Percentiles rank a stretch among this genome's conserved stretches.
These are phyloP conservation scores for Latheticus oryzae DNA, from an alignment of 2,888 invertebrate species.

Conservation along the genomic window DNA sequence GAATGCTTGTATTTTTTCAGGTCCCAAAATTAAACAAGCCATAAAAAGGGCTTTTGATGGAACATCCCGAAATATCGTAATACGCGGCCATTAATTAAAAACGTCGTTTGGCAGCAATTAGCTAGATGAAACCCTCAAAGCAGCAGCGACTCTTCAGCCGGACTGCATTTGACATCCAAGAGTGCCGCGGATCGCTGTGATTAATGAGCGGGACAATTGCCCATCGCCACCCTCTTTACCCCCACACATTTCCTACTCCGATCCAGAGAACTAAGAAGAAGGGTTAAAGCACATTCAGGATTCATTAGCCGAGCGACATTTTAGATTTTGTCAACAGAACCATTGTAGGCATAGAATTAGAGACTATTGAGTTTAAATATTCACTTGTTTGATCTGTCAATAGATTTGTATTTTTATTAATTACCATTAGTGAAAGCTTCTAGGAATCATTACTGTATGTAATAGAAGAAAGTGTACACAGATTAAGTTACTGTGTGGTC, in stretches of 20 bases:
- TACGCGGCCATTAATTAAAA: constrained; percentile 65
- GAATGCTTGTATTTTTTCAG: constrained; percentile 21
- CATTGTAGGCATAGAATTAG: too few relatives aligned
- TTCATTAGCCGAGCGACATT: constrained; percentile 56
- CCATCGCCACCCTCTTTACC: constrained; percentile 53
- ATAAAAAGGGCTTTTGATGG: constrained; percentile 50
- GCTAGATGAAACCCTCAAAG: constrained; percentile 65
- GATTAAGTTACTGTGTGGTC: constrained; percentile 21
- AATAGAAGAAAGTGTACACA: constrained; percentile 18
- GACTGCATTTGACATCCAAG: constrained; percentile 66
- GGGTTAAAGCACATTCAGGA: constrained; percentile 51
- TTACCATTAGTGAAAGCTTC: constrained; percentile 33
- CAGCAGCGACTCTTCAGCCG: constrained; percentile 64
- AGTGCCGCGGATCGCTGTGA: constrained; percentile 64
- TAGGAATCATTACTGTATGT: constrained; percentile 22
- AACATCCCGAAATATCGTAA: constrained; percentile 60
- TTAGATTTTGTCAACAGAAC: constrained; percentile 54
- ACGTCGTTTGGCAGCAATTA: constrained; percentile 66
- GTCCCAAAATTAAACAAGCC: constrained; percentile 43
- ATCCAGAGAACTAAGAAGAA: constrained; percentile 56
- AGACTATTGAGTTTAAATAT: constrained; percentile 12
- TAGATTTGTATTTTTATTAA: constrained; percentile 36
- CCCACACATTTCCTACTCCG: constrained; percentile 17
- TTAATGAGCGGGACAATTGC: constrained; percentile 66
- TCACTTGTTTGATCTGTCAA: constrained; percentile 30